Evolutionary conservation across 1,140 invertebrate species (phyloP).

Genomic region (Caenorhabditis briggsae): DNA sequence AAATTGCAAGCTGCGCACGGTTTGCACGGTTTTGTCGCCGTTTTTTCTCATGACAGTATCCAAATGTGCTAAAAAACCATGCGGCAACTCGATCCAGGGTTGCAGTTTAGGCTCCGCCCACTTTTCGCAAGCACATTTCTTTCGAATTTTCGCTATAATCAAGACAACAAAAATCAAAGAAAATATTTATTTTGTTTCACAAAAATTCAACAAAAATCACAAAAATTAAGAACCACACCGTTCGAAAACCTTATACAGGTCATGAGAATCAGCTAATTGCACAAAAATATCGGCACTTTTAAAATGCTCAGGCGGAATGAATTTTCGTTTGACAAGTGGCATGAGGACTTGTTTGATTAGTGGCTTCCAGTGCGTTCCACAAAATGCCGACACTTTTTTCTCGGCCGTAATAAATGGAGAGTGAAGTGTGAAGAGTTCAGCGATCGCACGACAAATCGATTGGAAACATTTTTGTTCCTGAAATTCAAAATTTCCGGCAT

Average conservation of each 20-base stretch:
- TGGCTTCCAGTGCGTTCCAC: conserved; percentile 5
- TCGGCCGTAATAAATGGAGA: not conserved
- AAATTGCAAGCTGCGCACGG: too few relatives aligned
- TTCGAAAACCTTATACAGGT: conserved; percentile 41
- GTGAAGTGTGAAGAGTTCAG: conserved; percentile 6
- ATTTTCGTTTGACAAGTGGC: conserved; percentile 47
- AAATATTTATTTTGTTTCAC: too few relatives aligned
- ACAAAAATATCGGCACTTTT: not conserved
- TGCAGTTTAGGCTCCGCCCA: too few relatives aligned
- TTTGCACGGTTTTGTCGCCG: too few relatives aligned
- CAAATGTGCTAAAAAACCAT: too few relatives aligned
- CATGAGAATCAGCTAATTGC: conserved; percentile 36
- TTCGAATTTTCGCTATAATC: too few relatives aligned
- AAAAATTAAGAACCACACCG: conserved; percentile 2
- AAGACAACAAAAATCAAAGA: too few relatives aligned
- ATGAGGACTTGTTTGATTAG: conserved; percentile 9
- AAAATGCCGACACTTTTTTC: conserved; percentile 24
- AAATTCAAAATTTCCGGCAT: not conserved
- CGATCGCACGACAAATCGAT: not conserved
- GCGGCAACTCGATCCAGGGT: too few relatives aligned
- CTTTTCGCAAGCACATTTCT: too few relatives aligned
- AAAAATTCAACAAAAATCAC: conserved; percentile 19
- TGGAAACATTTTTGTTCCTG: conserved; percentile 14
- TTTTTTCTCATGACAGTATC: too few relatives aligned
- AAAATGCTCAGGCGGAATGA: conserved; percentile 30